phyloP scores from a whole-genome alignment of 2,113 vertebrate genomes.

The Sphyrna mokarran region DNA sequence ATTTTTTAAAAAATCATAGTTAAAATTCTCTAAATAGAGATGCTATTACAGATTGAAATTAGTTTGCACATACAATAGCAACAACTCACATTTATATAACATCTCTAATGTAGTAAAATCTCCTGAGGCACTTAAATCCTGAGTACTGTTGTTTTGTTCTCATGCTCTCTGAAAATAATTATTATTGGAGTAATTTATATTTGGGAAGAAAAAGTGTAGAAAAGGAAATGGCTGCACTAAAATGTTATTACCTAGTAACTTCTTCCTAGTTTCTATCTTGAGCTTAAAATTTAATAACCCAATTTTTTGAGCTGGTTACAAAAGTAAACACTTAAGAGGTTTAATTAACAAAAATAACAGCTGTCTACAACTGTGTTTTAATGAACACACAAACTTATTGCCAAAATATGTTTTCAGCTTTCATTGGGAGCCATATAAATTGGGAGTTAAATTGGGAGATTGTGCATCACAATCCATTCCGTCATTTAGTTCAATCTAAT shows the following conservation, averaged over 20 bases:
- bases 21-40: neutral
- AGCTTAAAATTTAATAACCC: neutral
- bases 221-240: neutral
- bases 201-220: neutral
- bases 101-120: neutral
- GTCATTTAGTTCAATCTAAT: neutral
- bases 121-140: neutral
- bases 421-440: neutral
- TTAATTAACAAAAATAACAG: neutral
- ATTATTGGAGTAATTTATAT: neutral
- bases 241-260: neutral
- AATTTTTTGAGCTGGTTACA: neutral
- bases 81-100: neutral
- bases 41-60: no score
- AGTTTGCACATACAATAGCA: neutral
- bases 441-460: no score
- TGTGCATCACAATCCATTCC: neutral
- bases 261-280: neutral
- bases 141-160: neutral
- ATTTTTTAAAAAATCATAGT: neutral
- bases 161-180: neutral
- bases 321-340: neutral
- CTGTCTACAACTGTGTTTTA: neutral
- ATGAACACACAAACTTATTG: neutral
- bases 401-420: slow-evolving; percentile 4